Evolutionary conservation across 2,113 vertebrate genomes (phyloP).

Genomic region (Coracopsis vasa): DNA sequence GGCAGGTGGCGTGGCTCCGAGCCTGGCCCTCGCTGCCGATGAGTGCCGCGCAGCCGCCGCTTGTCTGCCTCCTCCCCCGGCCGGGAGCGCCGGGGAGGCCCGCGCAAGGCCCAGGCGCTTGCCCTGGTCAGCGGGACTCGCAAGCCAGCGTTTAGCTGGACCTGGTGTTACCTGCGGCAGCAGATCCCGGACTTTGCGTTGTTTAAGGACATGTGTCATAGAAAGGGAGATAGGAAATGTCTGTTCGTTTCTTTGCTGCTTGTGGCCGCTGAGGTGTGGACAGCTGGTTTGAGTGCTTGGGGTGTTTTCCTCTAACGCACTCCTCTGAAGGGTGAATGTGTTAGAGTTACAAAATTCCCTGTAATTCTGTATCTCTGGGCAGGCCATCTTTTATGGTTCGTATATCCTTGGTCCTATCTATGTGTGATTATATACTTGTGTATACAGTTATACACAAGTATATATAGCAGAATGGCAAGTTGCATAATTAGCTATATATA

Average conservation of each 20-base stretch:
- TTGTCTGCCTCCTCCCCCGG: not conserved
- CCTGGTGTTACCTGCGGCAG: not conserved
- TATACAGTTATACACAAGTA: not conserved
- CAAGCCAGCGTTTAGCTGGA: not conserved
- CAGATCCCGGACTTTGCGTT: rapidly evolving
- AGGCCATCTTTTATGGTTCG: rapidly evolving
- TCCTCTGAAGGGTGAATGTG: not conserved
- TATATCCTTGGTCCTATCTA: rapidly evolving
- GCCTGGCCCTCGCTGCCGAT: not conserved
- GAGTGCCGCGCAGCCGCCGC: no score
- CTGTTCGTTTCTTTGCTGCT: rapidly evolving
- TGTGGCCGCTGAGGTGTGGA: rapidly evolving
- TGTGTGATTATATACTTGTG: not conserved
- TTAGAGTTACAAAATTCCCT: not conserved
- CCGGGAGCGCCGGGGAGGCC: not conserved
- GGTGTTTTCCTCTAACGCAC: rapidly evolving
- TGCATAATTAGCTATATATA: not conserved
- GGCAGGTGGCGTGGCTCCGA: not conserved
- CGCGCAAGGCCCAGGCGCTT: not conserved
- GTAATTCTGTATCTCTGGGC: not conserved
- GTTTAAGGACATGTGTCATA: rapidly evolving
- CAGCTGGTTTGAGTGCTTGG: not conserved
- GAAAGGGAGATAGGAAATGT: not conserved
- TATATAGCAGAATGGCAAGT: not conserved
- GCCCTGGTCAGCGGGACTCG: not conserved